Percentiles rank a stretch among this genome's conserved stretches.
These are phyloP conservation scores for Trachelipus rathkii DNA, from an alignment of 1,140 invertebrate species.

Conservation along the genomic window DNA sequence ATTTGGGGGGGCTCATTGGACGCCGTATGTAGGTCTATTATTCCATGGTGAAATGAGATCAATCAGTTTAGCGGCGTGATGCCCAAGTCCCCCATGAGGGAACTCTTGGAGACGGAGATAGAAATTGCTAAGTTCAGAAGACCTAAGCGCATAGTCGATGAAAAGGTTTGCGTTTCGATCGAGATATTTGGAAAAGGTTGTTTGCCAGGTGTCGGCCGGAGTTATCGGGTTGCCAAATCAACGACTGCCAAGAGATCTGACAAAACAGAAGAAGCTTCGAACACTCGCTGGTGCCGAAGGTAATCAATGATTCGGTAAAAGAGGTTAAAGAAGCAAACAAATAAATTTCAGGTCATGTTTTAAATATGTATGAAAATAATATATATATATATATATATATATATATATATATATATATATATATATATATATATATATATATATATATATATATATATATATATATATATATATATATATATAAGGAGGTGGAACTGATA, in stretches of 20 bases:
- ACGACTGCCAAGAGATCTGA: constrained; percentile 92
- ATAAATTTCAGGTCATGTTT: too few species aligned
- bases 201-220: constrained; percentile 93
- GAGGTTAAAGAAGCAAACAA: too few species aligned
- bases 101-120: constrained; percentile 91
- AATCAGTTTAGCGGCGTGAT: constrained; percentile 93
- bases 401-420: too few species aligned
- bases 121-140: constrained; percentile 97
- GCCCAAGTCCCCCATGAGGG: constrained; percentile 95
- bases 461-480: too few species aligned
- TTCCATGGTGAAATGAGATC: constrained; percentile 91
- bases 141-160: constrained; percentile 77
- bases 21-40: constrained; percentile 92
- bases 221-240: constrained; percentile 97
- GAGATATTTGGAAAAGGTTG: constrained; percentile 94
- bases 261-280: constrained; percentile 51
- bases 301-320: too few species aligned
- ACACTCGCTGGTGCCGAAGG: constrained; percentile 42
- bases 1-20: constrained; percentile 91
- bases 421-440: too few species aligned
- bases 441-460: too few species aligned
- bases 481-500: too few species aligned
- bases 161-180: constrained; percentile 71
- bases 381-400: too few species aligned
- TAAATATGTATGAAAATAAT: too few species aligned